Percentiles rank a stretch among this genome's conserved stretches.
phyloP scores from a whole-genome alignment of 2,797 vertebrate species.

The Phaenicophaeus curvirostris region DNA sequence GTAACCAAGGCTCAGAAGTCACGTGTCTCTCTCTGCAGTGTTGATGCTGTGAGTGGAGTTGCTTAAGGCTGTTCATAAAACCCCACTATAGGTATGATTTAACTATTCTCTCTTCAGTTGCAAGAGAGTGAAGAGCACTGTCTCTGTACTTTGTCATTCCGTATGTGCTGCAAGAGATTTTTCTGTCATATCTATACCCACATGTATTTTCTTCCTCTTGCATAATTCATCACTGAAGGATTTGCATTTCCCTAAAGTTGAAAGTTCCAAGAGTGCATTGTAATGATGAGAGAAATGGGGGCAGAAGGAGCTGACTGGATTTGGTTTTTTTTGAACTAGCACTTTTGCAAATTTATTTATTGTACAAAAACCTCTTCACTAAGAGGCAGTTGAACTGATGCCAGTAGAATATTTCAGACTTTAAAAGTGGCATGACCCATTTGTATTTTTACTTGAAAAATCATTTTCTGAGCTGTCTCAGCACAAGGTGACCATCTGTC shows the following conservation, averaged over 20 bases:
- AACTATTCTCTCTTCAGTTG: neutral
- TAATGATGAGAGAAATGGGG: neutral
- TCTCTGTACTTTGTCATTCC: neutral
- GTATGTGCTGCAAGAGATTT: neutral
- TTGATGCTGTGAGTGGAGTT: neutral
- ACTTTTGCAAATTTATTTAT: constrained; percentile 33
- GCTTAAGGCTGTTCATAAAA: neutral
- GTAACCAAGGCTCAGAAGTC: neutral
- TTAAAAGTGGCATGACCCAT: constrained; percentile 5
- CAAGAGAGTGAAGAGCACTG: neutral
- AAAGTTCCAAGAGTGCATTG: neutral
- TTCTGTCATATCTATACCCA: neutral
- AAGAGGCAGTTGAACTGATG: constrained; percentile 34
- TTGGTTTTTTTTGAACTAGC: neutral
- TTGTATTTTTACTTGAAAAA: constrained; percentile 51
- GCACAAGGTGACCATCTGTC: neutral
- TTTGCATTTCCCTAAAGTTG: constrained; percentile 38
- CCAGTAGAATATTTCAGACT: constrained; percentile 11
- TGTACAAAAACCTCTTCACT: neutral
- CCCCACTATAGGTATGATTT: neutral
- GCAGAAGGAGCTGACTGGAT: neutral
- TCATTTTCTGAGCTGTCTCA: constrained; percentile 8
- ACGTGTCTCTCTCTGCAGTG: neutral
- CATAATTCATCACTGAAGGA: constrained; percentile 30
- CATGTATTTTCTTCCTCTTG: constrained; percentile 6